Conservation (phyloP, 2,797 vertebrate genomes). For the Enteromius unitaeniatus region DNA sequence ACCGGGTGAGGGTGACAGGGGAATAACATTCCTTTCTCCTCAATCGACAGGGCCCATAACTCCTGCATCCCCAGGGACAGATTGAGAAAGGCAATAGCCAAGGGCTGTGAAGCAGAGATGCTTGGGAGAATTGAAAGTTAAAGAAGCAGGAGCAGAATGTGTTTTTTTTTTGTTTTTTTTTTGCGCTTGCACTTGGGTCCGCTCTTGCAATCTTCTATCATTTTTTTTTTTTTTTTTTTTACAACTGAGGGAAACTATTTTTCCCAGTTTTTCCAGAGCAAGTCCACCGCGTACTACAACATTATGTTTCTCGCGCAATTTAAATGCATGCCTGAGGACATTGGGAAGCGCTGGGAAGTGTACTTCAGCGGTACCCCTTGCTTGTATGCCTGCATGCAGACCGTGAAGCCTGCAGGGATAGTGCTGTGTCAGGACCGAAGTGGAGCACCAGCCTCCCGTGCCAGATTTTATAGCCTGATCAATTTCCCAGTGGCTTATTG, state of each 20-base stretch:
- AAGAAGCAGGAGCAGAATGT: slow-evolving; percentile 83
- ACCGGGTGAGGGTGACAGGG: slow-evolving; percentile 92
- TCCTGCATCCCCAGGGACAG: slow-evolving; percentile 98
- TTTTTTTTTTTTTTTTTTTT: slow-evolving; percentile 20
- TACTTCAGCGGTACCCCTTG: not conserved
- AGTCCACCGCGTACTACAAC: not conserved
- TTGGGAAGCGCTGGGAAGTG: not conserved
- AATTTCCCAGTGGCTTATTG: slow-evolving; percentile 81
- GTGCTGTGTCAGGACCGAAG: slow-evolving; percentile 55
- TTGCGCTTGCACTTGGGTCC: not conserved
- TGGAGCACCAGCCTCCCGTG: slow-evolving; percentile 27
- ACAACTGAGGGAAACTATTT: not conserved
- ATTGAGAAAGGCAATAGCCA: slow-evolving; percentile 99
- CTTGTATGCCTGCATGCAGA: slow-evolving; percentile 12
- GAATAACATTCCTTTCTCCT: slow-evolving; percentile 99
- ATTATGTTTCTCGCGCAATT: not conserved
- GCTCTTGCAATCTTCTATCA: slow-evolving; percentile 8
- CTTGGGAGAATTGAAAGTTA: slow-evolving; percentile 98
- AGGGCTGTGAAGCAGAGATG: slow-evolving; percentile 97
- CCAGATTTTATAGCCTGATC: slow-evolving; percentile 77
- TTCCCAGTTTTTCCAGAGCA: not conserved
- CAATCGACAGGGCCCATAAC: slow-evolving; percentile 99
- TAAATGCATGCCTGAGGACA: slow-evolving; percentile 14
- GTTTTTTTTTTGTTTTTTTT: slow-evolving; percentile 19
- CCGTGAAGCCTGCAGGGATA: slow-evolving; percentile 33